A percentile compares a stretch with the other conserved stretches of the same genome.
Evolutionary conservation across 2,797 vertebrate genomes (phyloP).

Genomic region (Kryptopterus vitreolus): DNA sequence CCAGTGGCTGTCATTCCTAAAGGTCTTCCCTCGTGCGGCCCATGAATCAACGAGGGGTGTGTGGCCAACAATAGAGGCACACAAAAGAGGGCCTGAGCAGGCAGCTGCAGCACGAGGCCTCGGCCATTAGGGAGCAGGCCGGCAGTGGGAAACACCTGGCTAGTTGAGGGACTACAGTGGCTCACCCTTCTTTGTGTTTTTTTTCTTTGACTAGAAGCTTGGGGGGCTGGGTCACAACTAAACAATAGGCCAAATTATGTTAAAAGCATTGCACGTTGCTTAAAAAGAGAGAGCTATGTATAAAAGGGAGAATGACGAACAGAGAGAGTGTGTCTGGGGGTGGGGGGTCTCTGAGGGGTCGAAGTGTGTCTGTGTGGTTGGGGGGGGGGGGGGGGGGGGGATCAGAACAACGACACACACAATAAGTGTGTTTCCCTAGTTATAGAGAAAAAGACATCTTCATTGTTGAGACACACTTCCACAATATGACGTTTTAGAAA

Average conservation of each 20-base stretch:
- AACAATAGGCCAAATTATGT: slow-evolving; percentile 61
- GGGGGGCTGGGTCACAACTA: slow-evolving; percentile 36
- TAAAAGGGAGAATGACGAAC: slow-evolving; percentile 42
- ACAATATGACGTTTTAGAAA: slow-evolving; percentile 55
- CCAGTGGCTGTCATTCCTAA: slow-evolving; percentile 59
- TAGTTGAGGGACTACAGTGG: slow-evolving; percentile 62
- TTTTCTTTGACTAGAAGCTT: slow-evolving; percentile 47
- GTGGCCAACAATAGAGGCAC: slow-evolving; percentile 67
- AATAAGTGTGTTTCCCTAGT: slow-evolving; percentile 46
- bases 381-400: slow-evolving; percentile 40
- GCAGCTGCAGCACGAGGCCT: slow-evolving; percentile 74
- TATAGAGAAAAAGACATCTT: slow-evolving; percentile 47
- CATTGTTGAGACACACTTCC: slow-evolving; percentile 74
- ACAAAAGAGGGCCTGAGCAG: slow-evolving; percentile 72
- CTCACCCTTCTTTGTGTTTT: slow-evolving; percentile 67
- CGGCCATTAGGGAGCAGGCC: slow-evolving; percentile 60
- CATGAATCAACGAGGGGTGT: slow-evolving; percentile 73
- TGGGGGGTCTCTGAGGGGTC: slow-evolving; percentile 14
- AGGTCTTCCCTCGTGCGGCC: slow-evolving; percentile 70
- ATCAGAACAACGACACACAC: slow-evolving; percentile 45
- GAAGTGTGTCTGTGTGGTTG: slow-evolving; percentile 45
- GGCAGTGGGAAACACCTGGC: slow-evolving; percentile 73
- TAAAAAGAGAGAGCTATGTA: slow-evolving; percentile 51
- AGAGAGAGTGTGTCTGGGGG: slow-evolving; percentile 37
- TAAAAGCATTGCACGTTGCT: slow-evolving; percentile 63